phyloP scores from a whole-genome alignment of 2,113 vertebrate genomes.

The Cavia aperea region DNA sequence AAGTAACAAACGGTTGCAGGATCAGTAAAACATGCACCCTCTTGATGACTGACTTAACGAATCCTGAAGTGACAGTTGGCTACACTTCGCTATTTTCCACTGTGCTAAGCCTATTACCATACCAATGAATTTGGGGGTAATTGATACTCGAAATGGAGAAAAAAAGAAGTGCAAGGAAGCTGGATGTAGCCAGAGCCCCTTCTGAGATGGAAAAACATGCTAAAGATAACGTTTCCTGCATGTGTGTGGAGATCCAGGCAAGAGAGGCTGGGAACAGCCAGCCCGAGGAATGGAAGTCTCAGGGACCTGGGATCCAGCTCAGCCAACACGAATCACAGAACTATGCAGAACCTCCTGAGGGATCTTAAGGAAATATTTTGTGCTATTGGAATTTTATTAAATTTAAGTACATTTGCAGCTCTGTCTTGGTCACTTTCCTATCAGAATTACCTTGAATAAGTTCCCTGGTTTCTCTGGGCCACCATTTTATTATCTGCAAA shows the following conservation, averaged over 20 bases:
- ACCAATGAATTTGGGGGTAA: neutral
- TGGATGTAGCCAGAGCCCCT: neutral
- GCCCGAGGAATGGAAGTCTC: neutral
- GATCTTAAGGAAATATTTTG: neutral
- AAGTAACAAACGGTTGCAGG: neutral
- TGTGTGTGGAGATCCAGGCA: neutral
- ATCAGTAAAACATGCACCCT: neutral
- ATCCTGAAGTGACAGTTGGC: neutral
- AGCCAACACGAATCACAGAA: neutral
- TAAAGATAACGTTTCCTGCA: neutral
- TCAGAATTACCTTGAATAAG: neutral
- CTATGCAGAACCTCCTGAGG: neutral
- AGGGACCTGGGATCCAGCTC: neutral
- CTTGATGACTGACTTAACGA: neutral
- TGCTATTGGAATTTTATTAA: neutral
- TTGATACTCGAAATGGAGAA: neutral
- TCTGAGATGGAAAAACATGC: neutral
- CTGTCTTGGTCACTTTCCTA: neutral
- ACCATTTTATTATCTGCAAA: neutral
- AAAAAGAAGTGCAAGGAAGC: neutral
- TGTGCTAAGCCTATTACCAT: neutral
- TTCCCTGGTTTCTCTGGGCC: neutral
- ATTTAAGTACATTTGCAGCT: neutral
- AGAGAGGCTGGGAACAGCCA: neutral
- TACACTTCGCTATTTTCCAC: constrained; percentile 3